Evolutionary conservation across 2,888 invertebrate genomes (phyloP).

Genomic region (Phania funesta): DNA sequence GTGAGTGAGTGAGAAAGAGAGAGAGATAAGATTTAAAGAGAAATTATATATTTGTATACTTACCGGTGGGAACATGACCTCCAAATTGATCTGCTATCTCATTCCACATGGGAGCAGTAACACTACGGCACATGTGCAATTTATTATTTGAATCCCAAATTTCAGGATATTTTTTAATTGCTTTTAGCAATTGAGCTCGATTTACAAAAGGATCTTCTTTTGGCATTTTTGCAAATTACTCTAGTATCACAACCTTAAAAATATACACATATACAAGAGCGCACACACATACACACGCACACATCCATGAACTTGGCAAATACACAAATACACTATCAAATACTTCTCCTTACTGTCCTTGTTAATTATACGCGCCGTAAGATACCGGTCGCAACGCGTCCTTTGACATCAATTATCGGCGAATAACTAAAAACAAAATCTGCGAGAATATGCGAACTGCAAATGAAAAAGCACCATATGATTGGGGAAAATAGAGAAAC

Average conservation of each 20-base stretch:
- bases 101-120: slow-evolving; percentile 78
- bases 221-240: slow-evolving; percentile 71
- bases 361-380: slow-evolving; percentile 69
- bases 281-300: slow-evolving; percentile 13
- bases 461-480: slow-evolving; percentile 78
- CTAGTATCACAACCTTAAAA: slow-evolving; percentile 55
- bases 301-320: slow-evolving; percentile 19
- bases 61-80: slow-evolving; percentile 78
- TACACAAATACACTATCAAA: slow-evolving; percentile 14
- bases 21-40: slow-evolving; percentile 8
- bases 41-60: slow-evolving; percentile 53
- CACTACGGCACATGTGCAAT: slow-evolving; percentile 77
- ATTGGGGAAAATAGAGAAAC: slow-evolving; percentile 79
- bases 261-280: slow-evolving; percentile 7
- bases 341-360: slow-evolving; percentile 56
- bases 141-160: slow-evolving; percentile 78
- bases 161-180: slow-evolving; percentile 78
- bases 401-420: slow-evolving; percentile 80
- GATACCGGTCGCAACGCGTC: slow-evolving; percentile 75
- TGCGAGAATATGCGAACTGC: slow-evolving; percentile 79
- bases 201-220: slow-evolving; percentile 78
- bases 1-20: slow-evolving; percentile 23
- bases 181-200: slow-evolving; percentile 77
- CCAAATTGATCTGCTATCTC: slow-evolving; percentile 78
- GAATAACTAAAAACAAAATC: slow-evolving; percentile 79